Evolutionary conservation across 1,140 invertebrate species (phyloP).

Genomic region (Periplaneta americana): DNA sequence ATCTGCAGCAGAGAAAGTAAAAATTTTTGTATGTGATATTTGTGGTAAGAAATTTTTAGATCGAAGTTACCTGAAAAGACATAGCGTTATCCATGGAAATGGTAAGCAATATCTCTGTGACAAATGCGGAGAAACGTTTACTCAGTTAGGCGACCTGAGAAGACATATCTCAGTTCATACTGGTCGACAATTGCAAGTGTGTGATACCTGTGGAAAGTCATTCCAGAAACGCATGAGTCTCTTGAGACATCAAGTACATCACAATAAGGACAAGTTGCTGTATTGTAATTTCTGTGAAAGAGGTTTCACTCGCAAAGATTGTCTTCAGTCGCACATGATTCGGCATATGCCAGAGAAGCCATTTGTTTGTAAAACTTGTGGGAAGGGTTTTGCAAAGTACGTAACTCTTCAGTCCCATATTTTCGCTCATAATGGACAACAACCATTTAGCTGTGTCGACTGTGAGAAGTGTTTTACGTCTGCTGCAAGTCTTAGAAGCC

Average conservation of each 20-base stretch:
- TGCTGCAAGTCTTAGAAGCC: not conserved
- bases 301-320: conserved; percentile 68
- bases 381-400: not conserved
- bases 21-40: not conserved
- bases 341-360: not conserved
- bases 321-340: not conserved
- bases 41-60: not conserved
- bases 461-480: conserved; percentile 65
- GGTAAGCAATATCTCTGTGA: conserved; percentile 32
- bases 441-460: conserved; percentile 70
- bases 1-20: not conserved
- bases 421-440: conserved; percentile 77
- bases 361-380: not conserved
- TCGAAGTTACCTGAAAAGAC: not conserved
- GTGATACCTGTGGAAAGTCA: conserved; percentile 65
- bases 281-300: conserved; percentile 65
- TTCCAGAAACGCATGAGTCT: conserved; percentile 77
- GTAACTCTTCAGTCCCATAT: conserved; percentile 70
- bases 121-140: conserved; percentile 48
- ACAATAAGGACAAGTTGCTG: conserved; percentile 66
- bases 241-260: conserved; percentile 68
- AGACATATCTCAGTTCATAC: conserved; percentile 55
- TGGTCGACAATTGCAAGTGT: conserved; percentile 52
- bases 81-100: not conserved
- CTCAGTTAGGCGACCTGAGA: conserved; percentile 46